Conservation (phyloP, 2,888 invertebrate species). For the Epistrophella euchroma region DNA sequence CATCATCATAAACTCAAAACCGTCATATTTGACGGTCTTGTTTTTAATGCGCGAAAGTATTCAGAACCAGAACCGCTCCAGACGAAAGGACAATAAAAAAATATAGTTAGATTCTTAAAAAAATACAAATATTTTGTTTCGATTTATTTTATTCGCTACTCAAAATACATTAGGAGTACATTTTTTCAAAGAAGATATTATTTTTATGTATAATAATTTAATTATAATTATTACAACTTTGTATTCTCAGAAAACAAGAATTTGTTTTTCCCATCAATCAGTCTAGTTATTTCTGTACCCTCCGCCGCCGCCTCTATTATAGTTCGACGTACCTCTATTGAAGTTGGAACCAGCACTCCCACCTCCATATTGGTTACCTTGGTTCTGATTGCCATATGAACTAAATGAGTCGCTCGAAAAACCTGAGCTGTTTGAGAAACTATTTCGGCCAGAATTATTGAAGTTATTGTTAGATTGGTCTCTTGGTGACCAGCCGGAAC, state of each 20-base stretch:
- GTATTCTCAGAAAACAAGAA: neutral
- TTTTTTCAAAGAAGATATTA: slow-evolving; percentile 25
- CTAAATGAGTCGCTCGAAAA: slow-evolving; percentile 75
- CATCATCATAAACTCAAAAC: no score
- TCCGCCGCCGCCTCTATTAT: slow-evolving; percentile 79
- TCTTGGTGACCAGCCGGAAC: slow-evolving; percentile 81
- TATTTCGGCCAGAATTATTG: slow-evolving; percentile 74
- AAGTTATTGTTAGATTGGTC: slow-evolving; percentile 65
- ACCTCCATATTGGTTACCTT: slow-evolving; percentile 20
- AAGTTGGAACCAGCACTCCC: slow-evolving; percentile 75
- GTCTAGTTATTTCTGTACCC: slow-evolving; percentile 68
- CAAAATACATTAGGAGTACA: slow-evolving; percentile 29
- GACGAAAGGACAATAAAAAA: no score
- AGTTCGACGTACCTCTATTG: slow-evolving; percentile 77
- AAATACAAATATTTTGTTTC: neutral
- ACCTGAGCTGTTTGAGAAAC: slow-evolving; percentile 38
- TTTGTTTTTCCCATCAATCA: neutral
- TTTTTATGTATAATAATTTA: neutral
- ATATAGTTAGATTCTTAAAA: no score
- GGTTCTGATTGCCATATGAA: slow-evolving; percentile 65
- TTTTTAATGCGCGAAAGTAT: no score
- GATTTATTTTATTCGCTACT: slow-evolving; percentile 47
- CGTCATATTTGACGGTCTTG: no score
- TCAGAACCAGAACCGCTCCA: no score
- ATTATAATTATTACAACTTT: neutral